Evolutionary conservation across 2,888 invertebrate species (phyloP).

Genomic region (Gryllus longicercus): DNA sequence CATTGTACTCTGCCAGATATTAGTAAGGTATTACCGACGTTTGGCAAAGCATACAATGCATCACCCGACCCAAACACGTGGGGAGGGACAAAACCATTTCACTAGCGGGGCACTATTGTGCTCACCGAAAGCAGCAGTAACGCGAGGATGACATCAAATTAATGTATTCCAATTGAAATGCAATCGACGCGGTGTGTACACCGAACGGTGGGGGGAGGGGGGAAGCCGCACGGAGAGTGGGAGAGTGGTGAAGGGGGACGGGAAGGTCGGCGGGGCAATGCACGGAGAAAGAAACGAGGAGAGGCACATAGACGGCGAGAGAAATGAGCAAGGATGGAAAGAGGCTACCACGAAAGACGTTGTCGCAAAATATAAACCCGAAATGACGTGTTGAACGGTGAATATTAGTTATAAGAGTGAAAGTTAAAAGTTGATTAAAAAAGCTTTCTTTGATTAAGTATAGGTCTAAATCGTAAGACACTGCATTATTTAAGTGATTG

Average conservation of each 20-base stretch:
- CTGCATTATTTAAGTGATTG: too few species aligned
- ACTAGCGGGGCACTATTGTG: background rate
- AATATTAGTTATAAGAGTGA: too few species aligned
- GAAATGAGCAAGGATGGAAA: too few species aligned
- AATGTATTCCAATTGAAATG: constrained; percentile 17
- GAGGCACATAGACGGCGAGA: too few species aligned
- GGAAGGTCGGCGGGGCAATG: background rate
- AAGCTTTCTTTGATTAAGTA: too few species aligned
- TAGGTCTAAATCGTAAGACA: too few species aligned
- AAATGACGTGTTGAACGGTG: too few species aligned
- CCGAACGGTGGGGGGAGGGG: background rate
- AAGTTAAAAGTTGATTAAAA: too few species aligned
- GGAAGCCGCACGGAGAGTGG: background rate
- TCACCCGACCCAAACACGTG: background rate
- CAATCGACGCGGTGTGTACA: background rate
- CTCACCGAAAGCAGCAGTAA: constrained; percentile 11
- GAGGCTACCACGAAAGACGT: too few species aligned
- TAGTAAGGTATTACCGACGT: background rate
- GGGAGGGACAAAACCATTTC: background rate
- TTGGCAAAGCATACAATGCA: background rate
- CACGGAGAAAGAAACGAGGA: too few species aligned
- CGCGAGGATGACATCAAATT: constrained; percentile 17
- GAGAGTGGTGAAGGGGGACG: background rate
- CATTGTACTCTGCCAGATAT: background rate
- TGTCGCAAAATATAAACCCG: too few species aligned